Conservation (phyloP, 2,888 invertebrate species). For the Spicauda simplicius region DNA sequence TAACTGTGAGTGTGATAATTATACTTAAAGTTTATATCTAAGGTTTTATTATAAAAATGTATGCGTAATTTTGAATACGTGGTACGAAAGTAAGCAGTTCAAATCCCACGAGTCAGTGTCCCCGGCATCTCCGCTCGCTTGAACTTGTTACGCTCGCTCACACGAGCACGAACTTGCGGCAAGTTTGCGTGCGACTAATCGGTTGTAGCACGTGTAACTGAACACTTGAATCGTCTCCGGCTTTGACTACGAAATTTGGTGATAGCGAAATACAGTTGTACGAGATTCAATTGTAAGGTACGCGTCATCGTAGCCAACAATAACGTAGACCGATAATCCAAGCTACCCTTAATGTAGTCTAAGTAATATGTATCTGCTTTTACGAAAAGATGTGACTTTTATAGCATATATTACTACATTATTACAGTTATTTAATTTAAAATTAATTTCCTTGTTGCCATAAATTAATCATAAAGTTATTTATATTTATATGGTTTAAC, state of each 20-base stretch:
- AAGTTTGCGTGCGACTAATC: constrained; percentile 46
- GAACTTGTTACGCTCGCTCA: constrained; percentile 39
- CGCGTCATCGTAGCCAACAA: neutral
- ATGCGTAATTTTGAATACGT: neutral
- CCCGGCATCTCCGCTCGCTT: constrained; percentile 26
- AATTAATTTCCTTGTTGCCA: too few species aligned
- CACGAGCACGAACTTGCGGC: constrained; percentile 40
- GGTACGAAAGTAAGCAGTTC: neutral
- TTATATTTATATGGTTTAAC: too few species aligned
- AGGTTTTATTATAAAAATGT: too few species aligned
- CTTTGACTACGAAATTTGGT: neutral
- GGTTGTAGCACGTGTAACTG: constrained; percentile 48
- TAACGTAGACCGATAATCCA: neutral
- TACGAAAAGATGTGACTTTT: too few species aligned
- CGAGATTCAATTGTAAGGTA: neutral
- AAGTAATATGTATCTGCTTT: neutral
- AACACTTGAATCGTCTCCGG: constrained; percentile 18
- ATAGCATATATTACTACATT: too few species aligned
- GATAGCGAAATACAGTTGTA: neutral
- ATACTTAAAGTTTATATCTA: too few species aligned
- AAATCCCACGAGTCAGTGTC: neutral
- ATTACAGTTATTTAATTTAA: too few species aligned
- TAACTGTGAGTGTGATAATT: too few species aligned
- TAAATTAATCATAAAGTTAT: too few species aligned
- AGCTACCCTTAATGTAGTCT: neutral